Conservation (phyloP, 2,797 vertebrate species). For the Sebastolobus alascanus region DNA sequence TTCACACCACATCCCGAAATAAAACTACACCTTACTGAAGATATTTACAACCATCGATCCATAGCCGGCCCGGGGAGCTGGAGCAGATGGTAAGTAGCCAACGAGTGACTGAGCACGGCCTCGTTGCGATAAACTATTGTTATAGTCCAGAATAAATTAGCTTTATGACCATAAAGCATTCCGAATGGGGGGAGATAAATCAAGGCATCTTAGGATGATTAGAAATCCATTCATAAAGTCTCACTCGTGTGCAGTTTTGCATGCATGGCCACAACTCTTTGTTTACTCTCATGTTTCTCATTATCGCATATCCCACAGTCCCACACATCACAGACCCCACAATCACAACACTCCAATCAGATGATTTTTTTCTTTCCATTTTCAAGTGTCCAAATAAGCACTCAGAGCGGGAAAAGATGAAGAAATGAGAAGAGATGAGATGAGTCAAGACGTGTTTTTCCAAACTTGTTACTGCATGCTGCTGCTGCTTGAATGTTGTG, state of each 20-base stretch:
- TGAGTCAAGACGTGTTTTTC: constrained; percentile 33
- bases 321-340: constrained; percentile 17
- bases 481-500: constrained; percentile 22
- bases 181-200: constrained; percentile 67
- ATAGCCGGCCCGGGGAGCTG: constrained; percentile 34
- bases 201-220: constrained; percentile 58
- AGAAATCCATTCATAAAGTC: constrained; percentile 60
- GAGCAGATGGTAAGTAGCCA: constrained; percentile 76
- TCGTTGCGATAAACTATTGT: constrained; percentile 75
- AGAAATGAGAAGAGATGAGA: constrained; percentile 10
- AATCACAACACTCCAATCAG: constrained; percentile 41
- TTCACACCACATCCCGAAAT: constrained; percentile 34
- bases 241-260: constrained; percentile 31
- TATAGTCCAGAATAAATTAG: constrained; percentile 76
- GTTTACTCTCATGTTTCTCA: constrained; percentile 16
- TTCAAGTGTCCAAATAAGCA: constrained; percentile 37
- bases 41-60: constrained; percentile 77
- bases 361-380: constrained; percentile 19
- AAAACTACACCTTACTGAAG: constrained; percentile 53
- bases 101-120: constrained; percentile 64
- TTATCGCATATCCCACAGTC: constrained; percentile 31
- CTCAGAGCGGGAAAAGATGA: constrained; percentile 9
- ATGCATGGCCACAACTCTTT: constrained; percentile 28
- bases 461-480: not conserved
- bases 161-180: constrained; percentile 72